Base-by-base conservation (phyloP, 2,113 vertebrate genomes). In the Mola mola region DNA sequence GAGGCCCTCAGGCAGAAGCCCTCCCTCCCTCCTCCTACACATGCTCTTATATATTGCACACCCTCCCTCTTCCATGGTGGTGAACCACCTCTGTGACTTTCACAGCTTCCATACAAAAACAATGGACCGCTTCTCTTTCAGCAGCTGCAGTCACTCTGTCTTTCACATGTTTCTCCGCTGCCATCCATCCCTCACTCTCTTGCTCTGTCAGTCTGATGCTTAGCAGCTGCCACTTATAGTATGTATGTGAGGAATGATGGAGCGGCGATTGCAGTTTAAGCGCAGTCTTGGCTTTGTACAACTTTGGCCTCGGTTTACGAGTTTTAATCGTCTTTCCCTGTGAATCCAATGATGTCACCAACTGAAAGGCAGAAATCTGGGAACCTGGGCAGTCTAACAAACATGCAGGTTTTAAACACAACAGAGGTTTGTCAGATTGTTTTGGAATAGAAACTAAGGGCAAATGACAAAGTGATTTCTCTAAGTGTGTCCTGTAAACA, bases 31-130 rank as follows among this genome's bases (percentile, higher is more conserved):
- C 31, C n/a, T 20, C 37, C 28, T 59, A 43, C 22, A 41, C 42
- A 22, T 53, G 33, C 34, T 56, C 31, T 33, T 60, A n/a, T 57
- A 67, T 60, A 26, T 41, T 52, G 33, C 28, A 4, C 40, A 46
- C 21, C 22, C 28, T 38, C 51, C 26, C 28, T 22, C 42, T 10
- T 44, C 20, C 22, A 25, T 8, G 57, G 31, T 56, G 38, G 56
- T 79, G 65, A 85, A 85, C 74, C 36, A 58, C 72, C 62, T 83
- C 65, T 61, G 31, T 50, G 68, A 63, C 52, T 20, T 74, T 67
- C 60, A 71, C 72, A 56, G 70, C 78, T 79, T 59, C 78, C 0
- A 13, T 47, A 37, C 34, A 62, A 82, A 77, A 82, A 57, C 48
- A 66, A 37, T 8, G 11, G 22, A 25, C 52, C 17, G 56, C 26